Evolutionary conservation across 2,113 vertebrate species (phyloP).

Genomic region (Penelope pileata): DNA sequence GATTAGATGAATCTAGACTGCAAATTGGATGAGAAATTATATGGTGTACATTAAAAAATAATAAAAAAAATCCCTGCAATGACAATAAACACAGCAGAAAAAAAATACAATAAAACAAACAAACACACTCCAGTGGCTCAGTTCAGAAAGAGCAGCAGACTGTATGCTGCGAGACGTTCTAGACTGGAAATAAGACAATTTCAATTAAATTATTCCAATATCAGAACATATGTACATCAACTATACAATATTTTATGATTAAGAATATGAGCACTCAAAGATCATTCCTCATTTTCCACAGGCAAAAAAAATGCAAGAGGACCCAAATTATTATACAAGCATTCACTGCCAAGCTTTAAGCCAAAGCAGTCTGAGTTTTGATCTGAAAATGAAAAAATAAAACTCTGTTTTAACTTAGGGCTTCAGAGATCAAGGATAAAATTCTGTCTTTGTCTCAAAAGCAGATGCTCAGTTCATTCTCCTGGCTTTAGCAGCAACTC

Average conservation of each 20-base stretch:
- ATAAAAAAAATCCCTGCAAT: background rate
- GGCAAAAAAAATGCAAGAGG: background rate
- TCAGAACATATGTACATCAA: background rate
- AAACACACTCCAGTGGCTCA: background rate
- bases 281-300: background rate
- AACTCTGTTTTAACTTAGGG: background rate
- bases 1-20: background rate
- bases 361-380: background rate
- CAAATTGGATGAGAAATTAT: background rate
- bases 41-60: background rate
- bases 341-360: background rate
- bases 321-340: background rate
- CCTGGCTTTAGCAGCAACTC: background rate
- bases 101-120: rapidly evolving
- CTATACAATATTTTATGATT: background rate
- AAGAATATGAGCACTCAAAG: background rate
- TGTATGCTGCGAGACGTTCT: constrained; percentile 43
- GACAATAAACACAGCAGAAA: rapidly evolving
- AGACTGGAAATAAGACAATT: constrained; percentile 38
- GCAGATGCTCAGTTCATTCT: background rate
- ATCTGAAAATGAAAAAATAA: background rate
- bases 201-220: background rate
- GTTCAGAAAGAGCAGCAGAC: constrained; percentile 44
- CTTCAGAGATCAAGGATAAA: background rate
- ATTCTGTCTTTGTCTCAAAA: background rate